Percentiles rank a stretch among this genome's conserved stretches.
Conservation (phyloP, 1,140 invertebrate genomes). For the Drosophila tristis region DNA sequence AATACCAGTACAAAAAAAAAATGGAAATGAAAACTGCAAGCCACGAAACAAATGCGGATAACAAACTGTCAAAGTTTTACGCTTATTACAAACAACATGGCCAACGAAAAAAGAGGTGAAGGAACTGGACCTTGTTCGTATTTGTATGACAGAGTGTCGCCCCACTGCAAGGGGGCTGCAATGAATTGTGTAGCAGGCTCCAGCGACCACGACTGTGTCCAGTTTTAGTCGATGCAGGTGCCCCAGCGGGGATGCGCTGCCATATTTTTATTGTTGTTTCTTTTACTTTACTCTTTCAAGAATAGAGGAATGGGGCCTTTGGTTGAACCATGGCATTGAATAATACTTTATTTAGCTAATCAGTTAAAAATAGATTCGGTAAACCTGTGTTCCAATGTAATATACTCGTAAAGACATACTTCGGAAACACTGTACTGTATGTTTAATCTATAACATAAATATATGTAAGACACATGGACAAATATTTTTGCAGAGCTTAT, state of each 20-base stretch:
- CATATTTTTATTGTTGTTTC: not conserved
- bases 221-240: slow-evolving; percentile 23
- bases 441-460: too few relatives aligned
- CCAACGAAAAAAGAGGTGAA: slow-evolving; percentile 22
- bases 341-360: too few relatives aligned
- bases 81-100: slow-evolving; percentile 68
- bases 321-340: too few relatives aligned
- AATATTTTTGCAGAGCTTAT: too few relatives aligned
- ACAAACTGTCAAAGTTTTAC: slow-evolving; percentile 81
- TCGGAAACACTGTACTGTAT: too few relatives aligned
- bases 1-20: slow-evolving; percentile 13
- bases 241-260: slow-evolving; percentile 19
- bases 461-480: too few relatives aligned
- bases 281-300: not conserved
- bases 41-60: slow-evolving; percentile 73
- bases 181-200: slow-evolving; percentile 15
- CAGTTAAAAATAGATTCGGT: too few relatives aligned
- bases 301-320: too few relatives aligned
- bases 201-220: slow-evolving; percentile 44
- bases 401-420: too few relatives aligned
- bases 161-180: not conserved
- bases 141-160: slow-evolving; percentile 65
- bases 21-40: slow-evolving; percentile 52
- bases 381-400: too few relatives aligned
- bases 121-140: slow-evolving; percentile 36